Conservation (phyloP, 2,888 invertebrate species). For the Lamellibrachia columna region DNA sequence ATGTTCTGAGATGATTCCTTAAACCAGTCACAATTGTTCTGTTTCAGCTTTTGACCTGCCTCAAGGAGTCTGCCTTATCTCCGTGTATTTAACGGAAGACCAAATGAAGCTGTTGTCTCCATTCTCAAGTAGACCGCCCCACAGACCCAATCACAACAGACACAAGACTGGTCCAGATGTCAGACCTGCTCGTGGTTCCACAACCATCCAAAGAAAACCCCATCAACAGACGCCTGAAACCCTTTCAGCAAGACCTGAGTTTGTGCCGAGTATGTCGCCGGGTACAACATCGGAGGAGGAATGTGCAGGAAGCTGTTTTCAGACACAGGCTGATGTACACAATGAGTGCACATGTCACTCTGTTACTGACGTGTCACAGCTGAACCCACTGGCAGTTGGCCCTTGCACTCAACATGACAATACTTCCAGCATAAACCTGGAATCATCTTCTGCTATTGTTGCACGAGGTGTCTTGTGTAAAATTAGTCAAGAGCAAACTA, state of each 20-base stretch:
- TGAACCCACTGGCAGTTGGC: not conserved
- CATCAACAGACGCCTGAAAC: not conserved
- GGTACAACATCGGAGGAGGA: not conserved
- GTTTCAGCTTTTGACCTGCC: slow-evolving; percentile 25
- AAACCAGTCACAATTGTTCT: not conserved
- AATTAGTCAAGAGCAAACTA: not conserved
- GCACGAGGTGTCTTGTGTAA: too few species aligned
- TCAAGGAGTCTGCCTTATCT: slow-evolving; percentile 24
- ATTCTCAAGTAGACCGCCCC: not conserved
- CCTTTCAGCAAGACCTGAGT: not conserved
- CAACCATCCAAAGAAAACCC: not conserved
- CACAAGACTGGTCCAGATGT: not conserved
- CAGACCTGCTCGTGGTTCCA: not conserved
- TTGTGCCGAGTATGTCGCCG: not conserved
- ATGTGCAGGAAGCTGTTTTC: not conserved
- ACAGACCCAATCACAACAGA: not conserved
- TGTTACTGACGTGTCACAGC: not conserved
- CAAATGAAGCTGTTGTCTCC: not conserved
- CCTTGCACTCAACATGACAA: not conserved
- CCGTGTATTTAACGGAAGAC: slow-evolving; percentile 19
- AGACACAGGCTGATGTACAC: not conserved
- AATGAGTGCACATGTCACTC: not conserved
- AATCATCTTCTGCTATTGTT: not conserved
- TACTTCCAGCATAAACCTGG: not conserved
- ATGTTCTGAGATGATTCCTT: too few species aligned